Evolutionary conservation across 2,888 invertebrate species (phyloP).

Genomic region (Phalera bucephala): DNA sequence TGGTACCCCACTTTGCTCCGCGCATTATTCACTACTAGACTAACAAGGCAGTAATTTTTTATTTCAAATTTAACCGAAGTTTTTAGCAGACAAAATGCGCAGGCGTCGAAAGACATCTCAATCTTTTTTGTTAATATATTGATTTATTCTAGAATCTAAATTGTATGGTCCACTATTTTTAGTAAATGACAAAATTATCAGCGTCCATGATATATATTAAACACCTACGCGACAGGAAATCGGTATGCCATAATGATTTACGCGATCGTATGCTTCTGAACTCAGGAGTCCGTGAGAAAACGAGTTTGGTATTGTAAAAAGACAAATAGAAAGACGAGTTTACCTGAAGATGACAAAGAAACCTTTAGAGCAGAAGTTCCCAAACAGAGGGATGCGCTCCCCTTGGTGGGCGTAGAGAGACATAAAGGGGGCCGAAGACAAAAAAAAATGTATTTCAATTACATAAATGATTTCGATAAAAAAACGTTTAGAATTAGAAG

Average conservation of each 20-base stretch:
- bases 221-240: constrained; percentile 30
- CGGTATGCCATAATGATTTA: constrained; percentile 14
- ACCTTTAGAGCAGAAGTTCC: too few relatives aligned
- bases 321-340: constrained; percentile 6
- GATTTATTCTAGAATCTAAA: constrained; percentile 23
- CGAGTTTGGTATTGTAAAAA: constrained; percentile 19
- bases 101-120: constrained; percentile 27
- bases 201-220: constrained; percentile 10
- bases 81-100: too few relatives aligned
- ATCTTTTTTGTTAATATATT: constrained; percentile 27
- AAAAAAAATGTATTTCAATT: too few relatives aligned
- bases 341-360: constrained; percentile 6
- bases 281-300: constrained; percentile 12
- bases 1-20: too few relatives aligned
- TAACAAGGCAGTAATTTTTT: too few relatives aligned
- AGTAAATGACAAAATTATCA: constrained; percentile 23
- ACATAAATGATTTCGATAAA: too few relatives aligned
- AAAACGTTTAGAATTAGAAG: too few relatives aligned
- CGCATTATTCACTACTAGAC: too few relatives aligned
- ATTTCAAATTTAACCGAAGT: too few relatives aligned
- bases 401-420: too few relatives aligned
- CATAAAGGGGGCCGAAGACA: too few relatives aligned
- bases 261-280: constrained; percentile 9
- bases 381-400: too few relatives aligned
- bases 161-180: constrained; percentile 17